Evolutionary conservation across 1,140 invertebrate species (phyloP).

Genomic region (Agrilus planipennis): DNA sequence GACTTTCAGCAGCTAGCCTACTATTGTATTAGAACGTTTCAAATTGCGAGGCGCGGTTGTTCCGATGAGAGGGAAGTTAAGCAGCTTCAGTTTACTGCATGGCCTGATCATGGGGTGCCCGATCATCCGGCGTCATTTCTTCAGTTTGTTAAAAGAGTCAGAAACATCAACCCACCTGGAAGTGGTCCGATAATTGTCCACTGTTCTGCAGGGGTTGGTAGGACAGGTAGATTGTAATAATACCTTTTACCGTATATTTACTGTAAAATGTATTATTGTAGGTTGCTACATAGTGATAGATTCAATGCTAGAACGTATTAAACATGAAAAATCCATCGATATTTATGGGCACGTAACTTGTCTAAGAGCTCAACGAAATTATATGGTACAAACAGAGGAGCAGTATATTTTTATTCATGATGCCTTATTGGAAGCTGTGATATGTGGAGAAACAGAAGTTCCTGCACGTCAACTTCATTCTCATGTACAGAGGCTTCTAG

Average conservation of each 20-base stretch:
- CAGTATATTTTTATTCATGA: conserved; percentile 99
- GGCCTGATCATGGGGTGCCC: conserved; percentile 98
- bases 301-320: conserved; percentile 88
- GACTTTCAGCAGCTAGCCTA: conserved; percentile 94
- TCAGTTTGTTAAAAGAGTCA: conserved; percentile 89
- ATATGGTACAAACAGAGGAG: conserved; percentile 97
- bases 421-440: conserved; percentile 87
- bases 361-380: conserved; percentile 90
- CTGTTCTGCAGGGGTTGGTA: conserved; percentile 94
- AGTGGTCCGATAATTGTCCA: conserved; percentile 92
- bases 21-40: conserved; percentile 95
- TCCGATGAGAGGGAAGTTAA: conserved; percentile 90
- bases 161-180: conserved; percentile 78
- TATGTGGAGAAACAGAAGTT: conserved; percentile 90
- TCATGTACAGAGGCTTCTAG: conserved; percentile 88
- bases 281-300: conserved; percentile 96
- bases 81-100: conserved; percentile 97
- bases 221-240: conserved; percentile 57
- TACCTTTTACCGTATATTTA: neutral
- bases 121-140: conserved; percentile 97
- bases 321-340: conserved; percentile 94
- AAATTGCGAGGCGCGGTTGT: conserved; percentile 60
- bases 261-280: conserved; percentile 13
- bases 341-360: conserved; percentile 99
- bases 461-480: conserved; percentile 82